These are phyloP conservation scores for Azemiops feae DNA, from an alignment of 2,113 vertebrate species.

Conservation along the genomic window DNA sequence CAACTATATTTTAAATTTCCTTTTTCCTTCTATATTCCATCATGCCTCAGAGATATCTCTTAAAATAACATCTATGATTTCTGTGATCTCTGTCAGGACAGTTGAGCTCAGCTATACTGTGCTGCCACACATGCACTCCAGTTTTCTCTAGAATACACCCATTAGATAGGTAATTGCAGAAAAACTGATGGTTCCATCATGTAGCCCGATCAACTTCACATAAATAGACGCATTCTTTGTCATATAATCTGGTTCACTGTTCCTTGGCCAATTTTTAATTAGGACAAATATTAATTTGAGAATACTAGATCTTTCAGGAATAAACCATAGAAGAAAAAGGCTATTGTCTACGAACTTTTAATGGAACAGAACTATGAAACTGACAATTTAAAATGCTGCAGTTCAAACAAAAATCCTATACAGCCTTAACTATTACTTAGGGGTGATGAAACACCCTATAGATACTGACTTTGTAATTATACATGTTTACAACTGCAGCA, in stretches of 20 bases:
- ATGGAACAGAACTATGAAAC: neutral
- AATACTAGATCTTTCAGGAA: neutral
- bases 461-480: no score
- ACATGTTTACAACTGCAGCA: no score
- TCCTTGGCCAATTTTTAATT: neutral
- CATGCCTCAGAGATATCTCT: neutral
- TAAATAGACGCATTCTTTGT: neutral
- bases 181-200: neutral
- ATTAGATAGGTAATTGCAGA: neutral
- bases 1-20: neutral
- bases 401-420: no score
- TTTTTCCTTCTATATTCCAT: neutral
- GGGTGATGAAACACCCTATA: no score
- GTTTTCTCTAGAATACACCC: neutral
- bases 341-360: neutral
- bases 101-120: neutral
- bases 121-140: neutral
- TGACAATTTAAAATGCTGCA: neutral
- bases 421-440: no score
- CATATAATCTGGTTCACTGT: neutral
- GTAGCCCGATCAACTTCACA: neutral
- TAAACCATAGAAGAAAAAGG: neutral
- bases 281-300: neutral
- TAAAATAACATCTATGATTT: neutral
- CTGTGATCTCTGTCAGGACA: neutral